Conservation (phyloP, 2,113 vertebrate species). For the Callaeas wilsoni region DNA sequence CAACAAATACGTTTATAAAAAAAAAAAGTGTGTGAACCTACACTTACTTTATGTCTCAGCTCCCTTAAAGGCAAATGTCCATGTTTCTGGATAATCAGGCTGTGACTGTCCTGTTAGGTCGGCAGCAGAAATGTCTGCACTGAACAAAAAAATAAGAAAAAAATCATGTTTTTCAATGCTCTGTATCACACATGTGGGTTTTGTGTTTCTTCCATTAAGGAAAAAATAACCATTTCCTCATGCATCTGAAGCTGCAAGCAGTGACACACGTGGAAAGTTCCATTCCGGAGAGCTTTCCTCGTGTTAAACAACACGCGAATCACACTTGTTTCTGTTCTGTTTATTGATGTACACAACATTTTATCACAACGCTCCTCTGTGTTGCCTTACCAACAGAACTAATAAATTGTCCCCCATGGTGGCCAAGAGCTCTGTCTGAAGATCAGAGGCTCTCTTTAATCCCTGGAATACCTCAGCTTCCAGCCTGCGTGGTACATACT, state of each 20-base stretch:
- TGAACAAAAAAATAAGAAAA: not conserved
- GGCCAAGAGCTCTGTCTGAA: not conserved
- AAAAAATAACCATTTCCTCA: not conserved
- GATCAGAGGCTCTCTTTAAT: not conserved
- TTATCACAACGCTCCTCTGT: not conserved
- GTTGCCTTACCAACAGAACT: not conserved
- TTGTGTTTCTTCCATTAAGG: not conserved
- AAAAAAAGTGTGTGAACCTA: not conserved
- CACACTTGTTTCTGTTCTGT: fast-evolving
- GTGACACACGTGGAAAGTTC: not conserved
- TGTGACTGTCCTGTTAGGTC: not conserved
- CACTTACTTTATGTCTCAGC: not conserved
- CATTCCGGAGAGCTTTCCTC: not conserved
- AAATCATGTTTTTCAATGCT: not conserved
- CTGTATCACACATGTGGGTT: fast-evolving
- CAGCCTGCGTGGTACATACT: not conserved
- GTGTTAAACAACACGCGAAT: fast-evolving
- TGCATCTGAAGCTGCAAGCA: not conserved
- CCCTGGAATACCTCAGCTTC: not conserved
- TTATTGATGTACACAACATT: fast-evolving
- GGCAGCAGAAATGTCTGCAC: not conserved
- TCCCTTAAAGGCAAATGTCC: not conserved
- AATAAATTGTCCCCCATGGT: not conserved
- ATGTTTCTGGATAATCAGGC: not conserved
- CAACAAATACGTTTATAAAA: not conserved